phyloP scores from a whole-genome alignment of 2,888 invertebrate genomes.

The Platynereis dumerilii region DNA sequence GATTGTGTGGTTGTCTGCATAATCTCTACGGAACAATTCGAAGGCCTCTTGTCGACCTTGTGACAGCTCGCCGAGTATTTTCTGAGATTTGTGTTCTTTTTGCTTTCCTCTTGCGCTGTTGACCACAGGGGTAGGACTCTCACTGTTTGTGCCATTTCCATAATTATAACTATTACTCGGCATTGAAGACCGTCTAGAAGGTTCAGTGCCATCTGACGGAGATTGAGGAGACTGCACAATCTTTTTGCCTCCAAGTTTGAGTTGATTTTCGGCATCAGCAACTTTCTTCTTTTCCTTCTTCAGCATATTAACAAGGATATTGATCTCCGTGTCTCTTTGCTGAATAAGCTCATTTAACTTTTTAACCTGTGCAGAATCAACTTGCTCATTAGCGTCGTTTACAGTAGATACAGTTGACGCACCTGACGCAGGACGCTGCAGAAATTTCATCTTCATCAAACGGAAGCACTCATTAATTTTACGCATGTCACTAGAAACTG shows the following conservation, averaged over 20 bases:
- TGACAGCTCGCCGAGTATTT: constrained; percentile 60
- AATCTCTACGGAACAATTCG: constrained; percentile 60
- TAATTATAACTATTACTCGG: too few species aligned
- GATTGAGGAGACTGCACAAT: not conserved
- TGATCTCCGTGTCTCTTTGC: constrained; percentile 64
- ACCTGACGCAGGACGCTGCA: not conserved
- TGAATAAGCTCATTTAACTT: constrained; percentile 56
- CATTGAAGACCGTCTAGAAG: not conserved
- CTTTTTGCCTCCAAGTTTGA: constrained; percentile 20
- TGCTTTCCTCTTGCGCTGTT: not conserved
- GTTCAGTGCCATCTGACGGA: not conserved
- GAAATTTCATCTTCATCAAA: constrained; percentile 53
- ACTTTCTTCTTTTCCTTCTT: constrained; percentile 62
- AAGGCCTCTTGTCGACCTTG: constrained; percentile 62
- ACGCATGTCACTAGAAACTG: constrained; percentile 59
- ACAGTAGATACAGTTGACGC: not conserved
- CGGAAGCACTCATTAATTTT: constrained; percentile 60
- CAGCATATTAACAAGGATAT: constrained; percentile 63
- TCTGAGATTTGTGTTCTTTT: not conserved
- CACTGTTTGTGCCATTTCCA: too few species aligned
- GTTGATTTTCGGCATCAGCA: constrained; percentile 44
- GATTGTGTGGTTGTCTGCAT: constrained; percentile 51
- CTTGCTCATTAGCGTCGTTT: not conserved
- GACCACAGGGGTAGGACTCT: not conserved
- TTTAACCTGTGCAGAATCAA: constrained; percentile 45